Conservation (phyloP, 2,113 vertebrate genomes). For the Indicator maculatus region DNA sequence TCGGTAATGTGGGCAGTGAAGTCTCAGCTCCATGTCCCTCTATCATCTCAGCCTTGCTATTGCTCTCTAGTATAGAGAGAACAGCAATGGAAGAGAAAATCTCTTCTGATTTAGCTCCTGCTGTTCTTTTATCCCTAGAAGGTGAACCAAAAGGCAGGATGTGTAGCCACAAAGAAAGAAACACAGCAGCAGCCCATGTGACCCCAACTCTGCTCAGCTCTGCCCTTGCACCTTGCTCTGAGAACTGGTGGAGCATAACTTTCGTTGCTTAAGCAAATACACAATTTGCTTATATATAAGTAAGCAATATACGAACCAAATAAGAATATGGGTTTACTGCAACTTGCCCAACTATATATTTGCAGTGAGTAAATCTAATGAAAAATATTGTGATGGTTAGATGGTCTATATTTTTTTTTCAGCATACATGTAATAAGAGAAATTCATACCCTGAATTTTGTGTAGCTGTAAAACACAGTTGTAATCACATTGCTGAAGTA, state of each 20-base stretch:
- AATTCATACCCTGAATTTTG: neutral
- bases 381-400: neutral
- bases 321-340: neutral
- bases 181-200: rapidly evolving
- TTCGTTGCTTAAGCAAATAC: neutral
- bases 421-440: neutral
- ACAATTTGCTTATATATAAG: no score
- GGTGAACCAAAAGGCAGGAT: neutral
- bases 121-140: neutral
- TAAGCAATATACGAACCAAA: no score
- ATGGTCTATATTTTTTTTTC: neutral
- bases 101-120: neutral
- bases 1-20: neutral
- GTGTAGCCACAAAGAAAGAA: rapidly evolving
- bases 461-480: neutral
- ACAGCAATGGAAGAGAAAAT: neutral
- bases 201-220: neutral
- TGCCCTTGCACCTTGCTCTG: neutral
- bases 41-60: neutral
- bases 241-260: neutral
- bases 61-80: neutral
- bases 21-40: neutral
- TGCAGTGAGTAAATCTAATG: neutral
- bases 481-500: neutral
- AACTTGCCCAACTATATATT: neutral